A percentile compares a stretch with the other conserved stretches of the same genome.
These are phyloP conservation scores for Halesus radiatus DNA, from an alignment of 1,140 invertebrate species.

Conservation along the genomic window DNA sequence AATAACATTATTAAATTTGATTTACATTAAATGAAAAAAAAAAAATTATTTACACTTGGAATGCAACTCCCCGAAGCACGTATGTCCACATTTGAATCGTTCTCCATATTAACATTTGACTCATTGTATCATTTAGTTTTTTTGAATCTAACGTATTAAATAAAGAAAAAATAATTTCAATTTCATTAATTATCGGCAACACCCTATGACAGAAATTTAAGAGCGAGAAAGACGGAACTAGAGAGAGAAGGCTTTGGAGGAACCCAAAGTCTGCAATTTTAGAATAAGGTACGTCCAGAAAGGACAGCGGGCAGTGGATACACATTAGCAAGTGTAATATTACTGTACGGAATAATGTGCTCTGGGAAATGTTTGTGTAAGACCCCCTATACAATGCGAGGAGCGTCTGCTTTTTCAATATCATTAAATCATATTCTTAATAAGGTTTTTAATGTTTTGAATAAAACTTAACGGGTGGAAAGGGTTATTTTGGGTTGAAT, in stretches of 20 bases:
- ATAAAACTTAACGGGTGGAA: too few relatives aligned
- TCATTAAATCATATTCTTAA: slow-evolving; percentile 5
- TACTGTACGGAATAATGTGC: slow-evolving; percentile 50
- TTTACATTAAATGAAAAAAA: too few relatives aligned
- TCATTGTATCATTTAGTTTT: too few relatives aligned
- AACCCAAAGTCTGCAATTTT: slow-evolving; percentile 54
- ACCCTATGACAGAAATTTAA: slow-evolving; percentile 5
- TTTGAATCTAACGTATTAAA: too few relatives aligned
- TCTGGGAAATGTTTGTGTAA: slow-evolving; percentile 33
- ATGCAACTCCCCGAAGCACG: too few relatives aligned
- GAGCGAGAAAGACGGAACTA: slow-evolving; percentile 20
- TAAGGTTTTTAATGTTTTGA: too few relatives aligned
- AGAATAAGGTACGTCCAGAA: slow-evolving; percentile 53
- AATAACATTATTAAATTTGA: too few relatives aligned
- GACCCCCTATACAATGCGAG: slow-evolving; percentile 29
- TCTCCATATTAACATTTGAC: too few relatives aligned
- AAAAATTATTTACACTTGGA: too few relatives aligned
- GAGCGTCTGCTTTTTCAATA: slow-evolving; percentile 31
- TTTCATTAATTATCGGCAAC: background rate
- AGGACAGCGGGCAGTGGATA: slow-evolving; percentile 51
- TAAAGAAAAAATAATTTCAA: background rate
- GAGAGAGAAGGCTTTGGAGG: slow-evolving; percentile 26
- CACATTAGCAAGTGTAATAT: slow-evolving; percentile 57
- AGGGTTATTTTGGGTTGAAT: too few relatives aligned
- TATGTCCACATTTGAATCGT: too few relatives aligned